Evolutionary conservation across 2,113 vertebrate species (phyloP).

Genomic region (Colinus virginianus): DNA sequence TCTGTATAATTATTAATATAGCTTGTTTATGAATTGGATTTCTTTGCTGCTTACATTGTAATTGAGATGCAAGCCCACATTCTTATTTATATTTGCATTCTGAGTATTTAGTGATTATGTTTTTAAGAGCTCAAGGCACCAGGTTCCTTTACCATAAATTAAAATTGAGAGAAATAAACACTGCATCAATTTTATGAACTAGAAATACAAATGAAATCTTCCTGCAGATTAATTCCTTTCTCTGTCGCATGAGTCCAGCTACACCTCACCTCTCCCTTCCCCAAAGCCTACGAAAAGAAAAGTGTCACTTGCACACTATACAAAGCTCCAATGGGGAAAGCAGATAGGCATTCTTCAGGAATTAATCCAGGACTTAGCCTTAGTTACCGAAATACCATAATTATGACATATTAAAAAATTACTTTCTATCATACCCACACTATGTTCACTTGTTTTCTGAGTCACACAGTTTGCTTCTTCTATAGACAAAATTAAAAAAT

Average conservation of each 20-base stretch:
- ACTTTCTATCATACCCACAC: no score
- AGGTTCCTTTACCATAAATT: constrained; percentile 1
- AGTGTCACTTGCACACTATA: neutral
- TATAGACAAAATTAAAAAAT: neutral
- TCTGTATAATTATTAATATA: constrained; percentile 66
- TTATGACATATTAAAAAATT: neutral
- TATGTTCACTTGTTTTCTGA: neutral
- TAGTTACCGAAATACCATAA: neutral
- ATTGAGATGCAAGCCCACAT: constrained; percentile 15
- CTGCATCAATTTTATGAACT: constrained; percentile 9
- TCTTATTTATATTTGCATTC: constrained; percentile 36
- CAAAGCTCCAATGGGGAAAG: neutral
- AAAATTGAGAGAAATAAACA: constrained; percentile 34
- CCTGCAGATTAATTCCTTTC: neutral
- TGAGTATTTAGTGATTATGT: neutral
- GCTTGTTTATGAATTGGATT: constrained; percentile 33
- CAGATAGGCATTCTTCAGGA: neutral
- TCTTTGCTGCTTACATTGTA: constrained; percentile 34
- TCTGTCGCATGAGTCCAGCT: neutral
- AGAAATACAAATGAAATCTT: neutral
- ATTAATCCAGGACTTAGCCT: neutral
- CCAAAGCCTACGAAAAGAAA: neutral
- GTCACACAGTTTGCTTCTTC: neutral
- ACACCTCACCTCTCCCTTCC: neutral
- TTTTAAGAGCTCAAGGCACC: neutral